Percentiles rank a stretch among this genome's conserved stretches.
These are phyloP conservation scores for Urocitellus parryii DNA, from an alignment of 2,113 vertebrate species.

Conservation along the genomic window DNA sequence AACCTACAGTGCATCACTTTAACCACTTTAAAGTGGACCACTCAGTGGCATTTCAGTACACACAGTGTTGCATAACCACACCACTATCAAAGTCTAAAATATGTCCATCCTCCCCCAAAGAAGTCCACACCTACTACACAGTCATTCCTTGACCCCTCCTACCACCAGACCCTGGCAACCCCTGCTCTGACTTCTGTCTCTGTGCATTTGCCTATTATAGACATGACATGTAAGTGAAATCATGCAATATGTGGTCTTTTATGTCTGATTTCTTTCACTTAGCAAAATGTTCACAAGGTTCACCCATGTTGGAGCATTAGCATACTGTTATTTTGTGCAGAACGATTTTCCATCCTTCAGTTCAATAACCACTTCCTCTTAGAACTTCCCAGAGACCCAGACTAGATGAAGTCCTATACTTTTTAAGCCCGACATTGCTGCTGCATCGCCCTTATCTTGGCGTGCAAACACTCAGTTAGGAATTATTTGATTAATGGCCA, in stretches of 20 bases:
- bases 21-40: conserved; percentile 6
- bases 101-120: background rate
- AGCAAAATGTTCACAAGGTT: background rate
- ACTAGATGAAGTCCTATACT: background rate
- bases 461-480: background rate
- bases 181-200: background rate
- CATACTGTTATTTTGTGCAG: background rate
- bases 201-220: background rate
- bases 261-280: conserved; percentile 5
- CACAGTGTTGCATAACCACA: background rate
- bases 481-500: background rate
- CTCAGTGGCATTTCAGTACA: background rate
- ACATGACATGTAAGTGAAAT: background rate
- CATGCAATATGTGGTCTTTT: background rate
- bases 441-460: background rate
- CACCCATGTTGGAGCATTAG: background rate
- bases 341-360: background rate
- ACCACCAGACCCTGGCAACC: background rate
- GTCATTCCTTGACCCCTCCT: background rate
- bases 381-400: background rate
- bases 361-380: background rate
- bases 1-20: background rate
- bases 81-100: background rate
- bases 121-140: background rate
- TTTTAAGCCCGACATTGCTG: background rate